Conservation (phyloP, 2,888 invertebrate species). For the Chloroclystis v-ata region DNA sequence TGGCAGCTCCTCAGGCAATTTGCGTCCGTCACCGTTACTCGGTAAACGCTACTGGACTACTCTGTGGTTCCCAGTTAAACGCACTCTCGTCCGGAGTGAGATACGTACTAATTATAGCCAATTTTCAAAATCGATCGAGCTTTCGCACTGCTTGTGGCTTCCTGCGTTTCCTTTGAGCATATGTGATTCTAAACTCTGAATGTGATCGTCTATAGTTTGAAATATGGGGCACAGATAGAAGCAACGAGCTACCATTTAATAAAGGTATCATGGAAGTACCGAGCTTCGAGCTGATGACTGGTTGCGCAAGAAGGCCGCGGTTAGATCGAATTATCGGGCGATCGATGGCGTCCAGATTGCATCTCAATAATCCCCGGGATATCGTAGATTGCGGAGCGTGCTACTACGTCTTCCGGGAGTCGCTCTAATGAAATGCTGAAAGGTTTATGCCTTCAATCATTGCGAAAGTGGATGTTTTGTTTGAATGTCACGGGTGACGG, state of each 20-base stretch:
- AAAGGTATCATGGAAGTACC: constrained; percentile 67
- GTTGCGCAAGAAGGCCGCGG: constrained; percentile 66
- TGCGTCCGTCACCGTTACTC: constrained; percentile 74
- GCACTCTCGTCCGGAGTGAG: constrained; percentile 67
- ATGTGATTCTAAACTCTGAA: neutral
- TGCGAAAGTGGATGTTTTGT: constrained; percentile 14
- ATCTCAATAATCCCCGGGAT: constrained; percentile 71
- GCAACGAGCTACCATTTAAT: constrained; percentile 67
- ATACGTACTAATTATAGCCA: constrained; percentile 76
- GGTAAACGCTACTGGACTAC: constrained; percentile 77
- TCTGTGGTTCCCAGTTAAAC: constrained; percentile 72
- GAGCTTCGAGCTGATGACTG: constrained; percentile 64
- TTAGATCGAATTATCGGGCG: constrained; percentile 70
- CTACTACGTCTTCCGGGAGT: constrained; percentile 60
- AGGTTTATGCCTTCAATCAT: constrained; percentile 17
- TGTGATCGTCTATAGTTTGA: constrained; percentile 4
- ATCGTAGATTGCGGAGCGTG: constrained; percentile 61
- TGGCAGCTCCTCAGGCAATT: constrained; percentile 71
- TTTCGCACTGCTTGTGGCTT: constrained; percentile 67
- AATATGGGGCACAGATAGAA: constrained; percentile 22
- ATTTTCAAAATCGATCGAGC: constrained; percentile 77
- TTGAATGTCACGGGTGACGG: constrained; percentile 30
- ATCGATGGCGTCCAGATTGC: constrained; percentile 74
- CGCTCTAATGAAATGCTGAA: constrained; percentile 42
- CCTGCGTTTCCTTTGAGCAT: constrained; percentile 54